Evolutionary conservation across 1,140 invertebrate genomes (phyloP), one percentile per base, ranked within the genome.

Genomic region (Trichonephila clavipes): DNA sequence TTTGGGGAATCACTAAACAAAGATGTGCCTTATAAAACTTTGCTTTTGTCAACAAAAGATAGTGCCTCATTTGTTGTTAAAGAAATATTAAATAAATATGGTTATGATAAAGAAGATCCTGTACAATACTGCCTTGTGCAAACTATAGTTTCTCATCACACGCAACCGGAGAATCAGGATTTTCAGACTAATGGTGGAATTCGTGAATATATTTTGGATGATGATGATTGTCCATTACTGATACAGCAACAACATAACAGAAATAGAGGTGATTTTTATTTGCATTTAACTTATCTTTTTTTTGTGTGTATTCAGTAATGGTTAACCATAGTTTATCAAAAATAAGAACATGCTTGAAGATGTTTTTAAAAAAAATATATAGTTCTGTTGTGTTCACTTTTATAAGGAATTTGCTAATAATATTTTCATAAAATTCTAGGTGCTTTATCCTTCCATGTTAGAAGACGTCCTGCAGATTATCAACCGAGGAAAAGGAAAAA

Each of bases 81-180:
- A 95, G 99, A 99, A 96, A 99, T 99, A 97, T 97, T 99, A 21
- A 97, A 98, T 94, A 99, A 99, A 96, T 99, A 99, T 96, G 99
- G 98, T 21, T 96, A 99, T 89, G 97, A 98, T 83, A 97, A 98
- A 95, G 97, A 97, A 94, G 98, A 99, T 96, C 97, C 98, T 0
- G 96, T 97, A 77, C 97, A 98, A 94, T 99, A 98, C 96, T 99
- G 99, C 96, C 97, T 99, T 34, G 98, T 99, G 69, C 98, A 99
- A 97, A 99, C 95, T 19, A 95, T 95, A 72, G 93, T 95, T 16
- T 94, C 95, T 81, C 85, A 64, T 89, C 61, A 90, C 6, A 90
- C 62, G 28, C 90, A 66, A 66, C 24, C 51, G n/a, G 92, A 91
- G 69, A 92, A 83, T 24, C 83, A 90, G 1, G 92, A 94, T 86